Conservation (phyloP, 2,113 vertebrate species). For the Hyperopisus bebe region DNA sequence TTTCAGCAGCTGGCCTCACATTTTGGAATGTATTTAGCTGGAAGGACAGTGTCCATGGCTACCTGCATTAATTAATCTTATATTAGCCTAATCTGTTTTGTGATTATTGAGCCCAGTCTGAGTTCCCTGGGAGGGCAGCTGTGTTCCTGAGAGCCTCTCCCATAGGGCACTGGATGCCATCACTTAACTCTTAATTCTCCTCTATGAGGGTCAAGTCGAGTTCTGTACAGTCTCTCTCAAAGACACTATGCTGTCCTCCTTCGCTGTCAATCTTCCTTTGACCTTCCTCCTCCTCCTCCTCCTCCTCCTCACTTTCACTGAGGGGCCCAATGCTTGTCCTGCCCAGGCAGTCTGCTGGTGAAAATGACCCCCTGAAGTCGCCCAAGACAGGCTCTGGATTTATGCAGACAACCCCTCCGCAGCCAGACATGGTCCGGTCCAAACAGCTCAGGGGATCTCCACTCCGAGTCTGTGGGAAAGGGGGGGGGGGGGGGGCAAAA, state of each 20-base stretch:
- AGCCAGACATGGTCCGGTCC: neutral
- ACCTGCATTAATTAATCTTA: constrained; percentile 20
- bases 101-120: constrained; percentile 33
- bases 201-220: constrained; percentile 75
- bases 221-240: constrained; percentile 74
- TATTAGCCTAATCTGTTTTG: constrained; percentile 4
- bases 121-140: constrained; percentile 34
- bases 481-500: neutral
- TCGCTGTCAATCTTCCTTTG: constrained; percentile 38
- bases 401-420: constrained; percentile 19
- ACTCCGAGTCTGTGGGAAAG: constrained; percentile 42
- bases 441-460: constrained; percentile 28
- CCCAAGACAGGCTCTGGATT: constrained; percentile 30
- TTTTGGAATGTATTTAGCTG: constrained; percentile 41
- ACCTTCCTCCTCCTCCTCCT: constrained; percentile 47
- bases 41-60: constrained; percentile 21
- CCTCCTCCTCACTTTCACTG: constrained; percentile 70
- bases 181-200: constrained; percentile 64
- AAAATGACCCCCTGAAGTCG: constrained; percentile 44
- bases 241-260: constrained; percentile 61
- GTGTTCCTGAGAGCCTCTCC: constrained; percentile 36
- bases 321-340: constrained; percentile 67
- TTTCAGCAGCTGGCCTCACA: constrained; percentile 23
- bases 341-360: constrained; percentile 61
- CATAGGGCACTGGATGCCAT: constrained; percentile 33